A percentile compares a stretch with the other conserved stretches of the same genome.
Conservation (phyloP, 2,113 vertebrate genomes). For the Xyliphius kryptos region DNA sequence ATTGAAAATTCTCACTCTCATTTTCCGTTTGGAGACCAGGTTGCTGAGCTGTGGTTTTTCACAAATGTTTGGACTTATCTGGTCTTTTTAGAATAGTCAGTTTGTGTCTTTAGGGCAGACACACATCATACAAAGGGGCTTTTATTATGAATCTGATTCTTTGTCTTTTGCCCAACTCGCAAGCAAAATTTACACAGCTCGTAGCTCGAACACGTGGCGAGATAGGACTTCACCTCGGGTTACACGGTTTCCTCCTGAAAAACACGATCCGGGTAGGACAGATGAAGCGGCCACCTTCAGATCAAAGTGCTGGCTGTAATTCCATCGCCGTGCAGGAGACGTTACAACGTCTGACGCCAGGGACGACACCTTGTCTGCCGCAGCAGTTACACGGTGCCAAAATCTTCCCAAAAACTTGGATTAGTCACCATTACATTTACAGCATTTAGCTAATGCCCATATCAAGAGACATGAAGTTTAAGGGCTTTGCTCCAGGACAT, state of each 20-base stretch:
- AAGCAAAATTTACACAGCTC: conserved; percentile 44
- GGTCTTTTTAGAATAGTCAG: conserved; percentile 48
- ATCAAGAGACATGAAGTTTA: too few relatives aligned
- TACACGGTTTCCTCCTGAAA: conserved; percentile 34
- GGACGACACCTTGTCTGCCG: conserved; percentile 40
- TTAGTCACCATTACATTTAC: conserved; percentile 18
- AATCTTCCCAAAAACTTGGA: conserved; percentile 18
- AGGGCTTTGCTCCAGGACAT: too few relatives aligned
- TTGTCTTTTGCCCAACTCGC: conserved; percentile 60
- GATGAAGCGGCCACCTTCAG: conserved; percentile 30
- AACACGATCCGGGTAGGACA: conserved; percentile 37
- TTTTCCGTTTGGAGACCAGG: too few relatives aligned
- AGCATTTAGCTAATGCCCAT: too few relatives aligned
- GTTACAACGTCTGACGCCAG: conserved; percentile 38
- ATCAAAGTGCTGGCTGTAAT: conserved; percentile 40
- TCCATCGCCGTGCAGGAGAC: conserved; percentile 37
- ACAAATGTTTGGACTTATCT: too few relatives aligned
- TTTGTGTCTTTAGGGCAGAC: conserved; percentile 57
- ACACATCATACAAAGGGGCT: conserved; percentile 59
- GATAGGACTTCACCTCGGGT: conserved; percentile 21
- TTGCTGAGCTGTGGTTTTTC: too few relatives aligned
- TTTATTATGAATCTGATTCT: conserved; percentile 59
- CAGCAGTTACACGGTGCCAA: conserved; percentile 36
- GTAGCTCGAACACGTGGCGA: conserved; percentile 39
- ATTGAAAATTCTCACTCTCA: too few relatives aligned